Percentiles rank a stretch among this genome's conserved stretches.
phyloP scores from a whole-genome alignment of 2,888 invertebrate species.

The Hirtodrosophila histrioides region DNA sequence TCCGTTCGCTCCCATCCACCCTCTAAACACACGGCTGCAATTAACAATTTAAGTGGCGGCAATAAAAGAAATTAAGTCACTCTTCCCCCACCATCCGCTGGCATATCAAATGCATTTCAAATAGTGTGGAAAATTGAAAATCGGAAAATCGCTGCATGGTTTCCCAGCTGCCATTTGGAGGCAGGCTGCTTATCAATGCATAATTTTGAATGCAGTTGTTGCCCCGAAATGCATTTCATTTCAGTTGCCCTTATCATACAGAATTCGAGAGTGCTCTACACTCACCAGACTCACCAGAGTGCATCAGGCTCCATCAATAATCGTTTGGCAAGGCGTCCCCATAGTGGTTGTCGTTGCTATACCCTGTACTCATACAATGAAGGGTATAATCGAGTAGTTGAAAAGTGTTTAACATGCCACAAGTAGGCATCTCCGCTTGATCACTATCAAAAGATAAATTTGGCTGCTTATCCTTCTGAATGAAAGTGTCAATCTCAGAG shows the following conservation, averaged over 20 bases:
- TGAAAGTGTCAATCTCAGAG: too few species aligned
- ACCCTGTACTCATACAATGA: too few species aligned
- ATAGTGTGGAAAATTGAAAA: conserved; percentile 47
- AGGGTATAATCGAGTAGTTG: too few species aligned
- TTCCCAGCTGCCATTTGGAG: conserved; percentile 32
- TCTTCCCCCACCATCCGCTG: conserved; percentile 9
- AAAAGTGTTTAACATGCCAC: too few species aligned
- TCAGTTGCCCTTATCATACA: conserved; percentile 25
- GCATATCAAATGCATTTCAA: conserved; percentile 32
- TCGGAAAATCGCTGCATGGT: conserved; percentile 43
- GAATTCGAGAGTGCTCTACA: background rate
- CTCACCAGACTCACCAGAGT: conserved; percentile 6
- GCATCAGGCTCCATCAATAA: conserved; percentile 44
- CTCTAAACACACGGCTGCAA: conserved; percentile 47
- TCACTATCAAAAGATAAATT: too few species aligned
- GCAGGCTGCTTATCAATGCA: conserved; percentile 39
- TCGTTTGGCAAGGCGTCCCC: conserved; percentile 28
- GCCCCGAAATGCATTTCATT: conserved; percentile 5
- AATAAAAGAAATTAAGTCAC: conserved; percentile 64
- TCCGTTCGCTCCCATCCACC: too few species aligned
- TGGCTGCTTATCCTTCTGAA: too few species aligned
- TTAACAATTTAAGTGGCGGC: conserved; percentile 67
- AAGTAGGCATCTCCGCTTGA: too few species aligned
- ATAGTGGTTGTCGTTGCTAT: conserved; percentile 1
- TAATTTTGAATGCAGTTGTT: conserved; percentile 24